Conservation (phyloP, 2,888 invertebrate species). For the Neoitamus cyanurus region DNA sequence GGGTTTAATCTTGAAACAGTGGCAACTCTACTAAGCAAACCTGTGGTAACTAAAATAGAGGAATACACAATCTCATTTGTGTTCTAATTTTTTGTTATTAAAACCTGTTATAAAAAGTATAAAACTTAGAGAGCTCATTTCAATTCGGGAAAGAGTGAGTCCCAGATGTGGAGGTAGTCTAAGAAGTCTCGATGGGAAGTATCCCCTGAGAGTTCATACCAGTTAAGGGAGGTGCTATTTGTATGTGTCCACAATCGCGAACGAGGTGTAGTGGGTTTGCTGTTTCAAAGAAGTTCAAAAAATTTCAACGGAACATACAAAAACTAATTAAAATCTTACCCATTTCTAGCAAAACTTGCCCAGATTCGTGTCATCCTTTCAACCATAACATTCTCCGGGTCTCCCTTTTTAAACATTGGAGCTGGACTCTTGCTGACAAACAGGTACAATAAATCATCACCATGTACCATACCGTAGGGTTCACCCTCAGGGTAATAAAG, state of each 20-base stretch:
- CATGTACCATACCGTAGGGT: conserved; percentile 67
- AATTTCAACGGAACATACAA: neutral
- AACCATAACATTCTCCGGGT: conserved; percentile 66
- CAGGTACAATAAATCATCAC: conserved; percentile 68
- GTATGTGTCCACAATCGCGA: neutral
- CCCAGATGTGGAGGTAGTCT: conserved; percentile 15
- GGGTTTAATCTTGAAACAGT: too few species aligned
- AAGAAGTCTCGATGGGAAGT: neutral
- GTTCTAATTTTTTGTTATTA: neutral
- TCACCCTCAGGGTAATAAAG: conserved; percentile 69
- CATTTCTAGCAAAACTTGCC: conserved; percentile 62
- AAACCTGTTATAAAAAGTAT: neutral
- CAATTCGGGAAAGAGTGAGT: neutral
- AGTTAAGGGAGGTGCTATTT: neutral
- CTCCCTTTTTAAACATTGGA: conserved; percentile 64
- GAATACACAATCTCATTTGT: too few species aligned
- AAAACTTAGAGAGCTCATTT: neutral
- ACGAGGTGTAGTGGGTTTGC: neutral
- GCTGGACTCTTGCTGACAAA: conserved; percentile 65
- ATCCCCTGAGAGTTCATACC: neutral
- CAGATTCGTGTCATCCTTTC: conserved; percentile 66
- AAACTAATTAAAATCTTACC: conserved; percentile 4
- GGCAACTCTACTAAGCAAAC: too few species aligned
- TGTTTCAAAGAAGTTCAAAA: neutral
- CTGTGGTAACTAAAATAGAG: too few species aligned